A percentile compares a stretch with the other conserved stretches of the same genome.
phyloP scores from a whole-genome alignment of 2,113 vertebrate species.

The Rhagologus leucostigma region DNA sequence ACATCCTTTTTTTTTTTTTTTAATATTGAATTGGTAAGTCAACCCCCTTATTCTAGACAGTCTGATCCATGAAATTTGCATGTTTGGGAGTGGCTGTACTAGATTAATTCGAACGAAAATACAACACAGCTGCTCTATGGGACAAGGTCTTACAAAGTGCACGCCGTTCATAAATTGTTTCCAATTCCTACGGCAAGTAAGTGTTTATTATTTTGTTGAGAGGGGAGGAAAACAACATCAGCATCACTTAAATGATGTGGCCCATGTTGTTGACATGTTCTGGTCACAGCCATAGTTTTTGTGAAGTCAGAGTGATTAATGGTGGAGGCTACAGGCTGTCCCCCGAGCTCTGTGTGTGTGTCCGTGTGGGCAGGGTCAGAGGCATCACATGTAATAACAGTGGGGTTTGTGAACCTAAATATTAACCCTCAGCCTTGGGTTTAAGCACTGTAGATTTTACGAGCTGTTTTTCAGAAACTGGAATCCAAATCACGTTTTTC shows the following conservation, averaged over 20 bases:
- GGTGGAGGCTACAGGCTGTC: neutral
- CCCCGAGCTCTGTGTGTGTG: neutral
- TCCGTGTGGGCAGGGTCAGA: neutral
- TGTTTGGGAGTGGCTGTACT: neutral
- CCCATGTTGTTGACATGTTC: neutral
- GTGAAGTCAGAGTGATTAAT: neutral
- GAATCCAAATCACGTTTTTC: neutral
- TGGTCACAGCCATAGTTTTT: neutral
- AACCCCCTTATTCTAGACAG: neutral
- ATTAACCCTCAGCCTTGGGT: neutral
- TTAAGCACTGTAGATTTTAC: neutral
- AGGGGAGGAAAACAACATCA: neutral
- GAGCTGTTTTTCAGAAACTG: neutral
- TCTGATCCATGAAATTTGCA: neutral
- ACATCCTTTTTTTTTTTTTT: neutral
- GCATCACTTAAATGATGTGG: neutral
- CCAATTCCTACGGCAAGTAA: neutral
- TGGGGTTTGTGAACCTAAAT: neutral
- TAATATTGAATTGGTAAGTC: neutral
- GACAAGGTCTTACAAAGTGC: slow-evolving; percentile 3
- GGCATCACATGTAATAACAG: fast-evolving
- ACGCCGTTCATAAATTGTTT: neutral
- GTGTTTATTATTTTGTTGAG: slow-evolving; percentile 25
- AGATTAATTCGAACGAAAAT: neutral
- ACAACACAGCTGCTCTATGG: neutral